A percentile compares a stretch with the other conserved stretches of the same genome.
Evolutionary conservation across 2,113 vertebrate species (phyloP).

Genomic region (Seriola dumerili): DNA sequence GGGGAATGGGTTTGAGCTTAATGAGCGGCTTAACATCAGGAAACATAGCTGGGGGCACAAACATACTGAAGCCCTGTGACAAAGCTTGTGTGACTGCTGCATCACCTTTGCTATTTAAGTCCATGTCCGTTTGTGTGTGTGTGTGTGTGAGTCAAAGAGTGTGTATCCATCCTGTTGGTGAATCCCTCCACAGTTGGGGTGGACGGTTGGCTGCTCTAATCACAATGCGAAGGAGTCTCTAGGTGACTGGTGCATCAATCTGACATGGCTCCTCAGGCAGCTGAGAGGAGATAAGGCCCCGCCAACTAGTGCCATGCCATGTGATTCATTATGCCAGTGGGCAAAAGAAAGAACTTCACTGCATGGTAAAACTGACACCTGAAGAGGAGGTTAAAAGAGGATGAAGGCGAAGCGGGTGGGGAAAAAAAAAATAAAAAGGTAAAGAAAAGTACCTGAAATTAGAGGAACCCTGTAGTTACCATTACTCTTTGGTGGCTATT

Average conservation of each 20-base stretch:
- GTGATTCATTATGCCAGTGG: conserved; percentile 77
- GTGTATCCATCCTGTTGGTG: conserved; percentile 54
- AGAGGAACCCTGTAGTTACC: conserved; percentile 38
- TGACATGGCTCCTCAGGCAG: conserved; percentile 80
- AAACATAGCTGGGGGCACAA: conserved; percentile 77
- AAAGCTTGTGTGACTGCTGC: conserved; percentile 72
- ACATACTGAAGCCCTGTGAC: conserved; percentile 69
- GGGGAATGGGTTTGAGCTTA: conserved; percentile 81
- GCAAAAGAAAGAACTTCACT: conserved; percentile 63
- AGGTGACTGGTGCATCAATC: conserved; percentile 83
- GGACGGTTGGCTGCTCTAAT: conserved; percentile 79
- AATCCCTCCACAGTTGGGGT: conserved; percentile 50
- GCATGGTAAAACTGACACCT: conserved; percentile 71
- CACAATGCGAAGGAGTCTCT: conserved; percentile 75
- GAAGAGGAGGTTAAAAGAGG: conserved; percentile 60
- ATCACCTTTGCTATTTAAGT: conserved; percentile 80
- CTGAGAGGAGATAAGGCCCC: conserved; percentile 74
- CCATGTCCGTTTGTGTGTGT: conserved; percentile 40
- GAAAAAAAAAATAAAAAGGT: conserved; percentile 28
- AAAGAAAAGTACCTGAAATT: conserved; percentile 33
- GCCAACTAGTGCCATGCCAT: conserved; percentile 67
- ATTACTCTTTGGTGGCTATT: conserved; percentile 27
- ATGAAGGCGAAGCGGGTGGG: conserved; percentile 5
- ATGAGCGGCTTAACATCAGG: conserved; percentile 82
- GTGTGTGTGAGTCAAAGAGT: conserved; percentile 40